phyloP scores from a whole-genome alignment of 2,888 invertebrate genomes.

The Entomobrya multifasciata region DNA sequence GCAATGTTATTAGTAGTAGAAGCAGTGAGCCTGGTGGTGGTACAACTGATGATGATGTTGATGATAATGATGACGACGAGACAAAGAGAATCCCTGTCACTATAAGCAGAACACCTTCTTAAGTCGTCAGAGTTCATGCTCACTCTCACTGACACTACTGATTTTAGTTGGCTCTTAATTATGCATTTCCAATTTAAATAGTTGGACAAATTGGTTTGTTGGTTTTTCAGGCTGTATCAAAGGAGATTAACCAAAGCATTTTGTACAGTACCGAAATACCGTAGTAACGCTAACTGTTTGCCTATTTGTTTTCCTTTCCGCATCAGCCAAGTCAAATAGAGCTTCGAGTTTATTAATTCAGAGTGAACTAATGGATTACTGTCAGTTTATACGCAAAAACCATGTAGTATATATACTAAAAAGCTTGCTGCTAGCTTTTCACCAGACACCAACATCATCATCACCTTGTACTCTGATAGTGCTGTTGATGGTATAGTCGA shows the following conservation, averaged over 20 bases:
- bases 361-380: not conserved
- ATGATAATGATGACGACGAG: not conserved
- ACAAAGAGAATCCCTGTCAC: not conserved
- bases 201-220: not conserved
- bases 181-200: not conserved
- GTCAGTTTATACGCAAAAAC: too few species aligned
- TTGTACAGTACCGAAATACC: too few species aligned
- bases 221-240: too few species aligned
- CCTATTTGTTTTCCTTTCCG: too few species aligned
- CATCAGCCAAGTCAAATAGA: too few species aligned
- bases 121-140: not conserved
- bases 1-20: too few species aligned
- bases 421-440: not conserved
- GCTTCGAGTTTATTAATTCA: too few species aligned
- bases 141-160: not conserved
- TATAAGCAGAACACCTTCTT: not conserved
- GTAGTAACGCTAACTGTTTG: too few species aligned
- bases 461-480: too few species aligned
- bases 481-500: too few species aligned
- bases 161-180: not conserved
- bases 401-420: too few species aligned
- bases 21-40: not conserved
- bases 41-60: not conserved
- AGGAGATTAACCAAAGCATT: too few species aligned
- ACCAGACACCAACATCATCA: not conserved